A percentile compares a stretch with the other conserved stretches of the same genome.
phyloP scores from a whole-genome alignment of 2,797 vertebrate species.

The Ibycter americanus region DNA sequence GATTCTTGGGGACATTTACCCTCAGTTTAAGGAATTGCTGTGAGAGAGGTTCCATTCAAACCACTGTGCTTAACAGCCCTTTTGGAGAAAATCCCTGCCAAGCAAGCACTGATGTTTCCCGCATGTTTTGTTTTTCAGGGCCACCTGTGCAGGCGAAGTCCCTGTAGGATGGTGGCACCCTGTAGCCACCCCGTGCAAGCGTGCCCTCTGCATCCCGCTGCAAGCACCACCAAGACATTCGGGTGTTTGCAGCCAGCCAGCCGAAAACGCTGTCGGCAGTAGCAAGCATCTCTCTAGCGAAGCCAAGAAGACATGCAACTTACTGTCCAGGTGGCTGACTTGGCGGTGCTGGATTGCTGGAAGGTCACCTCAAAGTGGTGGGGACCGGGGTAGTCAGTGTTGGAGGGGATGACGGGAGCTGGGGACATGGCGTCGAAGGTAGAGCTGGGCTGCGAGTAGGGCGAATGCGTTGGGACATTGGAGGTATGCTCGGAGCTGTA shows the following conservation, averaged over 20 bases:
- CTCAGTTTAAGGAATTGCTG: not conserved
- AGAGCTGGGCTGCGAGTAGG: constrained; percentile 98
- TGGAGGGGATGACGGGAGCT: constrained; percentile 95
- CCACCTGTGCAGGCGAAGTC: not conserved
- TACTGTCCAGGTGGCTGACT: constrained; percentile 99
- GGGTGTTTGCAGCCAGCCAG: accelerated
- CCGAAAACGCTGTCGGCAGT: accelerated
- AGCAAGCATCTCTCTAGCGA: not conserved
- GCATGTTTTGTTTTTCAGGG: not conserved
- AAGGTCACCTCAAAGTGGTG: constrained; percentile 98
- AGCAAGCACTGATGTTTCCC: not conserved
- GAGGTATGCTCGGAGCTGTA: constrained; percentile 95
- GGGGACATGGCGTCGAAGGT: constrained; percentile 98
- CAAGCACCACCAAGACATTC: accelerated
- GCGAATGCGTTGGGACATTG: constrained; percentile 92
- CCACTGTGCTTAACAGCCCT: not conserved
- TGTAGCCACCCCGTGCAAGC: not conserved
- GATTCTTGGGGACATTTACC: not conserved
- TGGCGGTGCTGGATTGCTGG: constrained; percentile 98
- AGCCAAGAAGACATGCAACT: constrained; percentile 73
- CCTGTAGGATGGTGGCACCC: not conserved
- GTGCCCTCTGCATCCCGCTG: not conserved
- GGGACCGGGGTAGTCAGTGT: constrained; percentile 95
- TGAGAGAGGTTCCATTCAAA: not conserved
- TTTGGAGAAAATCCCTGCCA: not conserved